Conservation (phyloP, 37 sponge, comb jelly and placozoan genomes). For the Hexactinellida sp. region DNA sequence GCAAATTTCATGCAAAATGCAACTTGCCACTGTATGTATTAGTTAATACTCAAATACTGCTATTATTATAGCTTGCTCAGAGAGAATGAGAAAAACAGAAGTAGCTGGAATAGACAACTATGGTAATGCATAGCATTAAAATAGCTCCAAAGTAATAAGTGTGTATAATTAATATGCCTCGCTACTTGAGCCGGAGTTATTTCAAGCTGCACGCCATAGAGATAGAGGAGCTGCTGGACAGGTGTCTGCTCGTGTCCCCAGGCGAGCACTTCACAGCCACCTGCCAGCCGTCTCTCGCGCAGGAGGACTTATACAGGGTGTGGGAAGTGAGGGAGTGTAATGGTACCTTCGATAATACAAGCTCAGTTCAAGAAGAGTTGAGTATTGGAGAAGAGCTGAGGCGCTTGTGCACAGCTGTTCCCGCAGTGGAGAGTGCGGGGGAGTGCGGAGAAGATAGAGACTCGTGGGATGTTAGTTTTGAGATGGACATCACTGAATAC, state of each 20-base stretch:
- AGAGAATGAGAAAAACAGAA: too few relatives aligned
- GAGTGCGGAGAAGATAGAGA: not conserved
- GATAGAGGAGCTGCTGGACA: not conserved
- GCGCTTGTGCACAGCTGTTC: not conserved
- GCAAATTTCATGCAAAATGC: too few relatives aligned
- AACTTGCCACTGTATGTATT: too few relatives aligned
- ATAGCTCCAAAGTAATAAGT: too few relatives aligned
- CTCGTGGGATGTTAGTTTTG: not conserved
- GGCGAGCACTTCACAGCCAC: not conserved
- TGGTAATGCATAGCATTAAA: too few relatives aligned
- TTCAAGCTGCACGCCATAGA: not conserved
- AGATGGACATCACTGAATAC: not conserved
- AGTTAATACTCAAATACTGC: too few relatives aligned
- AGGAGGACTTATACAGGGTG: not conserved
- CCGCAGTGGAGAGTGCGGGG: not conserved
- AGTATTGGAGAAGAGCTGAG: not conserved
- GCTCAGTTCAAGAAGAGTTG: not conserved
- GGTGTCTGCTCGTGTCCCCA: slow-evolving; percentile 4
- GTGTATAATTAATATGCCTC: not conserved
- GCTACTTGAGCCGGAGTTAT: not conserved
- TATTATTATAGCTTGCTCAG: too few relatives aligned
- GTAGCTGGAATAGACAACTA: too few relatives aligned
- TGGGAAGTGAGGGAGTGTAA: not conserved
- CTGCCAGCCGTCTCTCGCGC: not conserved
- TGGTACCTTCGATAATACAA: not conserved